Base-by-base conservation (phyloP, 2,888 invertebrate genomes). In the Tipula confusa region DNA sequence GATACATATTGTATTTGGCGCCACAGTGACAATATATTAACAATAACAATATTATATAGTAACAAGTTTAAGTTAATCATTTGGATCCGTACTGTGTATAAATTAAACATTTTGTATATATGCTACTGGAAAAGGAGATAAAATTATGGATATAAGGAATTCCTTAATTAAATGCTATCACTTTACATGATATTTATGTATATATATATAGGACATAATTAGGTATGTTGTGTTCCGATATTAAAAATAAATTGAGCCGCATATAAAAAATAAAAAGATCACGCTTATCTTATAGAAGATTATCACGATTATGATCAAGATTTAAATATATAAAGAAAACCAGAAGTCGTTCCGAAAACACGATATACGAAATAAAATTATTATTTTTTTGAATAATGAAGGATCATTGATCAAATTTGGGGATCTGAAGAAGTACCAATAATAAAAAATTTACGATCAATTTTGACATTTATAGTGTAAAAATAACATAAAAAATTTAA, bases 391-490 rank as follows among this genome's bases (percentile, higher is more conserved):
- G 24, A 64, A 64, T 64, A 64, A 64, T 64, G 64, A 64, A 64
- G 64, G 64, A 64, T 64, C 64, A 64, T 64, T 64, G 64, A 64
- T 64, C 64, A 64, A 64, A 64, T 64, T 64, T 64, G 18, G 33
- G 64, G 64, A 64, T 64, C 64, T 64, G 24, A 64, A 64, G 64
- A 64, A 64, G 24, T 64, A 64, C 64, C 64, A 24, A 64, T 24
- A 24, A 64, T 15, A 43, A 64, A 11, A 64, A 64, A 64, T 24
- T 9, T 64, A 64, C 64, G 64, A 64, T 64, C 64, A 64, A 24
- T 64, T 64, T 64, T 64, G 64, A 64, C 64, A 64, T 64, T 64
- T 64, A 64, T 64, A 24, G 64, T 64, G 64, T 64, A 64, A 64
- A 64, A 64, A 64, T n/a, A n/a, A n/a, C n/a, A n/a, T n/a, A 64